Base-by-base conservation (phyloP, 2,888 invertebrate species). In the Sturmia bella region DNA sequence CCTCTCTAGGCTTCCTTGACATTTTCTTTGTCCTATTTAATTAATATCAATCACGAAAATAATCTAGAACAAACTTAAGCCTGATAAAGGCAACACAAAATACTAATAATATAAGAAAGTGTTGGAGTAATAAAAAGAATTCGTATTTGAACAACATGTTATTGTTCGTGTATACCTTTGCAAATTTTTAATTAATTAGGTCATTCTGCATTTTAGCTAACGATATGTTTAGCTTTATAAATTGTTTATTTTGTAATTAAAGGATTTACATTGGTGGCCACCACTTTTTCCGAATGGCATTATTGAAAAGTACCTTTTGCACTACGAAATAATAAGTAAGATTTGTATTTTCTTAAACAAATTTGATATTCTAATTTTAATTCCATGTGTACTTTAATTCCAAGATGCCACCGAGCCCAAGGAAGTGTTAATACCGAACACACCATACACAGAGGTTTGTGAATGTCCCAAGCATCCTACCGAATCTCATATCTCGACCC, bases 211-310 rank as follows among this genome's bases (percentile, higher is more conserved):
- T n/a, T n/a, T n/a, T n/a, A n/a, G n/a, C n/a, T n/a, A n/a, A n/a
- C n/a, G n/a, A n/a, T n/a, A n/a, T n/a, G n/a, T n/a, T n/a, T n/a
- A n/a, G n/a, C n/a, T n/a, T 1, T 1, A 37, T 32, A 37, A 19
- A 48, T 7, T 32, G 1, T 11, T 17, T 24, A 7, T 15, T 24
- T 11, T 17, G 32, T 0, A 32, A 2, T 66, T 56, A 1, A 6
- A 90, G 90, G 63, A 85, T 1, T 17, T 90, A 0, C 87, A 88
- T 57, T 90, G 90, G 90, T 90, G 90, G 90, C 89, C 90, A 37
- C 90, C 90, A n/a, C 85, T 63, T 15, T 82, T 84, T 12, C 84
- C 86, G 0, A 90, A 89, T 76, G 91, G 91, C 0, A 13, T 80
- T 19, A 87, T 90, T 3, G 75, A 68, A 9, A 86, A 86, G n/a